Conservation (phyloP, 2,113 vertebrate species). For the Centropristis striata region DNA sequence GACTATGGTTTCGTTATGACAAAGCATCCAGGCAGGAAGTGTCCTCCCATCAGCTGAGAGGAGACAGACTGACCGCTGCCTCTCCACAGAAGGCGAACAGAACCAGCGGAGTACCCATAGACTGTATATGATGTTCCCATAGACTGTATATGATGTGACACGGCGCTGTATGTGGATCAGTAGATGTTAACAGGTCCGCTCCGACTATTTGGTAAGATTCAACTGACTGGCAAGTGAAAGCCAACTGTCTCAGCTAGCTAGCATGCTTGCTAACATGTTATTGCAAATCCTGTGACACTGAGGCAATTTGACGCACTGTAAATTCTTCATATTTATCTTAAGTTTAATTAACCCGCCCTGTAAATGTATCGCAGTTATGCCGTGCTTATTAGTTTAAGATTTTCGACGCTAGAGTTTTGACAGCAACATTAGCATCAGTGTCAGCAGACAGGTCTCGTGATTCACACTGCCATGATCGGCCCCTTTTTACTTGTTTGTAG, state of each 20-base stretch:
- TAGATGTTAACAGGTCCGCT: neutral
- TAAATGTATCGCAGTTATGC: rapidly evolving
- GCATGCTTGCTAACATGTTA: conserved; percentile 49
- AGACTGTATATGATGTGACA: too few relatives aligned
- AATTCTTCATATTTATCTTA: too few relatives aligned
- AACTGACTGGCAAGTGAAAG: neutral
- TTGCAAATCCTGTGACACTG: neutral
- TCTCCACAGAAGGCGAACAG: neutral
- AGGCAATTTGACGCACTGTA: neutral
- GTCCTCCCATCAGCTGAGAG: conserved; percentile 49
- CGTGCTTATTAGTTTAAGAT: neutral
- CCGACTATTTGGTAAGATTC: conserved; percentile 36
- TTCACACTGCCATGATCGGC: conserved; percentile 8
- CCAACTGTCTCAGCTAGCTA: conserved; percentile 35
- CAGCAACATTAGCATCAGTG: conserved; percentile 26
- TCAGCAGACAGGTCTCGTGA: conserved; percentile 72
- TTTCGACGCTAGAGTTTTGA: neutral
- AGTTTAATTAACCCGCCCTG: rapidly evolving
- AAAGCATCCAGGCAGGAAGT: conserved; percentile 60
- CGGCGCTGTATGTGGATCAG: neutral
- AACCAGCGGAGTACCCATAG: too few relatives aligned
- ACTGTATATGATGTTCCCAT: too few relatives aligned
- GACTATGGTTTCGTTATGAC: neutral
- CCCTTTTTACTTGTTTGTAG: neutral
- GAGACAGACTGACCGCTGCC: neutral